Evolutionary conservation across 2,888 invertebrate genomes (phyloP).

Genomic region (Brachypalpus laphriformis): DNA sequence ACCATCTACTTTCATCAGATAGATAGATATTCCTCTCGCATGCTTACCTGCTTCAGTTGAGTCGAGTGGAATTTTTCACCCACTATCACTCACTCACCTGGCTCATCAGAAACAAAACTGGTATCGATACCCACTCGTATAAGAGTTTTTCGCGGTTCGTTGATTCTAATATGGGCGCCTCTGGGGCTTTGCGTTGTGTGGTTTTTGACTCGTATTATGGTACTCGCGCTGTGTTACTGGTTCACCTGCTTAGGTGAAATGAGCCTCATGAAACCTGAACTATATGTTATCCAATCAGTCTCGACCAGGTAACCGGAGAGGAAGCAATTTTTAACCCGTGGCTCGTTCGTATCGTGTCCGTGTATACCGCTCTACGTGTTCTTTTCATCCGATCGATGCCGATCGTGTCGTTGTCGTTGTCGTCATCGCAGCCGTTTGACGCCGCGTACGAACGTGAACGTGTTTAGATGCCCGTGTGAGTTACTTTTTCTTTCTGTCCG

Average conservation of each 20-base stretch:
- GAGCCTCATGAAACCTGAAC: slow-evolving; percentile 81
- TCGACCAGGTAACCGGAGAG: slow-evolving; percentile 82
- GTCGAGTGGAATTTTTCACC: slow-evolving; percentile 23
- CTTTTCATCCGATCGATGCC: slow-evolving; percentile 35
- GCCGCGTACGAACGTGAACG: slow-evolving; percentile 40
- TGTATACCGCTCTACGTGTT: slow-evolving; percentile 55
- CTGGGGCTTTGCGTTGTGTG: slow-evolving; percentile 12
- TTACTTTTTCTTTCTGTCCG: slow-evolving; percentile 45
- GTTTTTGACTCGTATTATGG: slow-evolving; percentile 59
- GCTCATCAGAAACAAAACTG: slow-evolving; percentile 29
- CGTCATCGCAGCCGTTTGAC: slow-evolving; percentile 5
- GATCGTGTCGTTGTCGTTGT: slow-evolving; percentile 51
- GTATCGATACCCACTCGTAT: slow-evolving; percentile 56
- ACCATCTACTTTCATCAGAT: slow-evolving; percentile 46
- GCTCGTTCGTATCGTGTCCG: slow-evolving; percentile 57
- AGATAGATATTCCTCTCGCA: slow-evolving; percentile 45
- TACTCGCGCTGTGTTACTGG: slow-evolving; percentile 69
- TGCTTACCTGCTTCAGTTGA: slow-evolving; percentile 37
- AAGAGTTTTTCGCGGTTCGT: slow-evolving; percentile 55
- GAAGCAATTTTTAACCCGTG: slow-evolving; percentile 76
- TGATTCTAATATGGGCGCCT: slow-evolving; percentile 51
- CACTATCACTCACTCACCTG: slow-evolving; percentile 32
- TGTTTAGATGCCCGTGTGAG: slow-evolving; percentile 65
- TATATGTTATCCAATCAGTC: slow-evolving; percentile 83
- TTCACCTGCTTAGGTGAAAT: slow-evolving; percentile 74